Base-by-base conservation (phyloP, 1,140 invertebrate genomes). In the Mycetomoellerius zeteki region DNA sequence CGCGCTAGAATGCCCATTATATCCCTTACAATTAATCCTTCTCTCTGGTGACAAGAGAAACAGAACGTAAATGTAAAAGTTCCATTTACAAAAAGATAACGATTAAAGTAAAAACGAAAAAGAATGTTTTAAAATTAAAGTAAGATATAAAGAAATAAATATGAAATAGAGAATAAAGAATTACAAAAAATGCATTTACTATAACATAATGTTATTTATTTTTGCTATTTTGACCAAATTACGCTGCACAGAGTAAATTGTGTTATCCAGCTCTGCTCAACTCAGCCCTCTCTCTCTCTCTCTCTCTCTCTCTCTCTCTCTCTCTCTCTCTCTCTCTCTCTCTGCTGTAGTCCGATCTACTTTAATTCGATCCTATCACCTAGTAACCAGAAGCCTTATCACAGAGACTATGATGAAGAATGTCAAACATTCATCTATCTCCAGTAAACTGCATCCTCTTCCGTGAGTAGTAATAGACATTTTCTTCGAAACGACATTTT, bases 401-500 rank as follows among this genome's bases (percentile, higher is more conserved):
- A 62, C 82, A 37, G 72, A 64, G 72, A 58, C 72, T 65, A 14
- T 56, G 47, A 43, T 73, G 10, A 52, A 47, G 82, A 77, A 85
- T 85, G 72, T 85, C 73, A 85, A 85, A 85, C 73, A 85, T 85
- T 85, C 82, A 65, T 75, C 82, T 85, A 27, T 85, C 58, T 50
- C 43, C 73, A 58, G 43, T 75, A 85, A 43, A 50, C 19, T 47
- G 27, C 43, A 24, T 85, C 30, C 19, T 43, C 73, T 47, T 19
- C 67, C 47, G 43, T 80, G 65, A 52, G 12, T n/a, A 78, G 43
- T 24, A 78, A 52, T 65, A 78, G 60, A 27, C 58, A 82, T 30
- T 52, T 37, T 82, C 58, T 82, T 37, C 19, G 80, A 47, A 73
- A 82, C 67, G 80, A 30, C 71, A 33, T 82, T 72, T 30, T 6